Evolutionary conservation across 2,888 invertebrate genomes (phyloP), one percentile per base, ranked within the genome.

Genomic region (Furcula furcula): DNA sequence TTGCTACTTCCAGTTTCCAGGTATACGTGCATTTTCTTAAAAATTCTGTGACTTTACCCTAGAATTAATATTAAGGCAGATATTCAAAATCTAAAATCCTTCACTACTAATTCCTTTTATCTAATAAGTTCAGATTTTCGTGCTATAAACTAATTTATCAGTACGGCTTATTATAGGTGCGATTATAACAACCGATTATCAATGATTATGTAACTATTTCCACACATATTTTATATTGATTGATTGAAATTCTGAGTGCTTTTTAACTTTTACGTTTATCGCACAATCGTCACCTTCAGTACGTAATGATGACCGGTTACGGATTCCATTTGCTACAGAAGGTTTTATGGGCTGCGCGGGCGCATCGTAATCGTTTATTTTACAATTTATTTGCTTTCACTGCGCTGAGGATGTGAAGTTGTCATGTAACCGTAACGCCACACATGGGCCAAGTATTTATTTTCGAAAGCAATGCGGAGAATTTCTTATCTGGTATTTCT

Each of bases 351-450:
- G 38, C 39, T 33, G 41, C 44, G 47, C 44, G 40, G 21, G 26
- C 50, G 60, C 61, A 61, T 65, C 56, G 55, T 60, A 67, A 70
- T 71, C 52, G 51, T 31, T 55, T 55, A 57, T 53, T 72, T 73
- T 69, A 73, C 65, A 65, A 80, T 79, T 76, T 77, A 64, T 78
- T 74, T 71, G 75, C 85, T 85, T 86, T 86, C 85, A 78, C 86
- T 66, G 51, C 25, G 31, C 48, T 23, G 65, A 69, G 67, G 73
- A 76, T 74, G 68, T 71, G 43, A 59, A 55, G 41, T 54, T 57
- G 61, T 59, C 60, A 55, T 63, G 59, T 68, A 74, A 76, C 68
- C 67, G 67, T 61, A 60, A 63, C 51, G 60, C 69, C 65, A 61
- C 65, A 55, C 61, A 58, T 49, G 55, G 61, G 47, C 53, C 38